Evolutionary conservation across 2,797 vertebrate species (phyloP).

Genomic region (Aphelocoma californica): DNA sequence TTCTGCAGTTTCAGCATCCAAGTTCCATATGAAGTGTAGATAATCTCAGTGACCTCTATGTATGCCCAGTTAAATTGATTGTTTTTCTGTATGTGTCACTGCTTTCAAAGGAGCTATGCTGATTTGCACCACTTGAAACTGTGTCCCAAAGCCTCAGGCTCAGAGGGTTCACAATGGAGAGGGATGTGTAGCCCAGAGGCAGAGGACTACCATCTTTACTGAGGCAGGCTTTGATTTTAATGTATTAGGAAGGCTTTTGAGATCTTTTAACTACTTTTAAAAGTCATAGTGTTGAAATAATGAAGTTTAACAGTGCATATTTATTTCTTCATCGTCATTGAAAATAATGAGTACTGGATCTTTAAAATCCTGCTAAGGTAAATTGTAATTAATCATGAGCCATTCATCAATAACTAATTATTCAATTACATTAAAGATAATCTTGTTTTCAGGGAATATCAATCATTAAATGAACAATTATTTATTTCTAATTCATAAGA

Average conservation of each 20-base stretch:
- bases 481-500: slow-evolving; percentile 49
- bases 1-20: background rate
- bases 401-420: slow-evolving; percentile 58
- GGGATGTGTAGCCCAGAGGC: background rate
- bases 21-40: background rate
- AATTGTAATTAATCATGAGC: slow-evolving; percentile 42
- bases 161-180: background rate
- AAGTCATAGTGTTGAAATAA: background rate
- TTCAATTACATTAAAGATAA: slow-evolving; percentile 54
- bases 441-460: slow-evolving; percentile 48
- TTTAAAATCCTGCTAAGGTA: slow-evolving; percentile 10
- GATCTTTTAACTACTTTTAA: background rate
- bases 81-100: background rate
- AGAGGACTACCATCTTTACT: background rate
- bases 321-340: background rate
- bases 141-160: background rate
- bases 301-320: background rate
- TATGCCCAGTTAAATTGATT: background rate
- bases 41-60: background rate
- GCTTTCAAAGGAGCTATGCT: background rate
- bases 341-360: slow-evolving; percentile 4
- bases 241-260: background rate
- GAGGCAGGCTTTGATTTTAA: background rate
- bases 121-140: background rate
- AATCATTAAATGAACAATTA: slow-evolving; percentile 31